Conservation (phyloP, 2,797 vertebrate species). For the Argyrosomus regius region DNA sequence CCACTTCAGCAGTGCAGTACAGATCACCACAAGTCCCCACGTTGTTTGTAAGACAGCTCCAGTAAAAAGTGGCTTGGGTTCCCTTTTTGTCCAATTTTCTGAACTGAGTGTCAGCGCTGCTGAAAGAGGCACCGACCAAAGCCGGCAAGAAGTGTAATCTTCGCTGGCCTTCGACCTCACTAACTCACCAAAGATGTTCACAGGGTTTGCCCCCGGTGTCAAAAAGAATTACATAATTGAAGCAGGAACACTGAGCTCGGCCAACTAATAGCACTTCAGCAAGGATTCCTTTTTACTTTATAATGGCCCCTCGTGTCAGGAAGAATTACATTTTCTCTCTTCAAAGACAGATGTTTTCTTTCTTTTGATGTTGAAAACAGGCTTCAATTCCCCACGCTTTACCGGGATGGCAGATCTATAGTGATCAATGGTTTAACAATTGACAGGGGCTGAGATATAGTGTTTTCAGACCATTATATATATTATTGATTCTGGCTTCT, state of each 20-base stretch:
- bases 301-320: conserved; percentile 51
- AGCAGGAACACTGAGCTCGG: conserved; percentile 44
- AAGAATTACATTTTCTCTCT: conserved; percentile 53
- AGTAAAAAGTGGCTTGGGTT: conserved; percentile 7
- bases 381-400: neutral
- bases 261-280: conserved; percentile 53
- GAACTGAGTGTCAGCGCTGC: conserved; percentile 31
- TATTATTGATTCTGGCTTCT: neutral
- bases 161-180: conserved; percentile 52
- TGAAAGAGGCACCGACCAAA: conserved; percentile 36
- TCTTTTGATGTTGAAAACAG: conserved; percentile 36
- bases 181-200: conserved; percentile 66
- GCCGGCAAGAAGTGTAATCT: conserved; percentile 53
- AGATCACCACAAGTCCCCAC: conserved; percentile 24
- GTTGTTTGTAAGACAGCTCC: conserved; percentile 23
- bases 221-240: conserved; percentile 63
- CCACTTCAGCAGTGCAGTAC: neutral
- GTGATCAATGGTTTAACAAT: conserved; percentile 2
- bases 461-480: neutral
- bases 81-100: neutral
- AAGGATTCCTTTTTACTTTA: conserved; percentile 47
- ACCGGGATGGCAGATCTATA: neutral
- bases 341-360: conserved; percentile 39
- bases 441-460: neutral
- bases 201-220: conserved; percentile 49